phyloP scores from a whole-genome alignment of 2,113 vertebrate species.

The Engystomops pustulosus region DNA sequence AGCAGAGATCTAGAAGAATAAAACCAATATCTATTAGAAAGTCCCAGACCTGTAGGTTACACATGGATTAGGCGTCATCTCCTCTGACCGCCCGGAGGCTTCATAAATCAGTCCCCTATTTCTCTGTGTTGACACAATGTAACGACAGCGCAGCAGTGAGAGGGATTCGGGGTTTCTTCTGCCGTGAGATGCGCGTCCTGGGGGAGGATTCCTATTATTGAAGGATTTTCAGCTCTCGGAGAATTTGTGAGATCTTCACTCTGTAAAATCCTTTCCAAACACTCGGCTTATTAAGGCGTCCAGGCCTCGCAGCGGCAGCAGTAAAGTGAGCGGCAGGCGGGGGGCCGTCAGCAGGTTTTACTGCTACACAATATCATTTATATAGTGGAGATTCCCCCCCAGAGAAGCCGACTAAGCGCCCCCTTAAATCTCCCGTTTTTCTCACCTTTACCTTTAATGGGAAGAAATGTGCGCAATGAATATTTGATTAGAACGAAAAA shows the following conservation, averaged over 20 bases:
- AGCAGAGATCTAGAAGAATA: background rate
- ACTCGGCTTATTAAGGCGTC: constrained; percentile 74
- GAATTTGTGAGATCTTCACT: constrained; percentile 62
- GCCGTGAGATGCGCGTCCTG: constrained; percentile 54
- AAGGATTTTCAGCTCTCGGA: constrained; percentile 60
- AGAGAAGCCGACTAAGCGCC: constrained; percentile 72
- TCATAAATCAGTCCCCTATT: background rate
- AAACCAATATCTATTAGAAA: background rate
- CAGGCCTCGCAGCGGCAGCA: constrained; percentile 67
- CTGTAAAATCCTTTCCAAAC: constrained; percentile 65
- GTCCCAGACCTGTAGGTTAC: background rate
- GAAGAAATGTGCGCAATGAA: constrained; percentile 71
- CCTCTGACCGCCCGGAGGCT: background rate
- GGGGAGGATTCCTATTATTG: constrained; percentile 60
- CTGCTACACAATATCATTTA: constrained; percentile 75
- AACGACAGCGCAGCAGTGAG: background rate
- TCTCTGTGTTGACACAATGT: background rate
- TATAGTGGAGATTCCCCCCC: constrained; percentile 70
- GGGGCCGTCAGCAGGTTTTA: constrained; percentile 75
- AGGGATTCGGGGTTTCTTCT: constrained; percentile 10
- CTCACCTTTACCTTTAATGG: constrained; percentile 75
- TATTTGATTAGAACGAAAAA: constrained; percentile 73
- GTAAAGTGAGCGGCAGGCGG: constrained; percentile 70
- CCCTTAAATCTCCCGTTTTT: constrained; percentile 73
- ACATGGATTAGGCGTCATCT: background rate